Percentiles rank a stretch among this genome's conserved stretches.
phyloP scores from a whole-genome alignment of 2,888 invertebrate species.

The Amphipyra berbera region DNA sequence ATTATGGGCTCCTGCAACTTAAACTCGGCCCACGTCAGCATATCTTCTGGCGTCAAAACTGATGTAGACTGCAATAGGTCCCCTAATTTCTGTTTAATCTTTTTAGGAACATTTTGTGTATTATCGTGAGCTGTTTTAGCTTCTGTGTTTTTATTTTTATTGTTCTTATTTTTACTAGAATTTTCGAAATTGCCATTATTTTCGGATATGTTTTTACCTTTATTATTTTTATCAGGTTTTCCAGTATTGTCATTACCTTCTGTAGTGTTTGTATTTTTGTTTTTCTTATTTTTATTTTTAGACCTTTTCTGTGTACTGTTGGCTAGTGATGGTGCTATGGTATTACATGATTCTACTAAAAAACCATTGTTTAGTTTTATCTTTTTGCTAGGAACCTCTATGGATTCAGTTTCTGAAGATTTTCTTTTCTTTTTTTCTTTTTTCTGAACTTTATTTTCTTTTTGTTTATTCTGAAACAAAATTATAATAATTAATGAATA shows the following conservation, averaged over 20 bases:
- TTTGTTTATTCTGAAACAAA: slow-evolving; percentile 65
- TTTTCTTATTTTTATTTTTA: slow-evolving; percentile 46
- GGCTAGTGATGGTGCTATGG: slow-evolving; percentile 69
- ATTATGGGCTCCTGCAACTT: slow-evolving; percentile 93
- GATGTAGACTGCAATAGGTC: slow-evolving; percentile 64
- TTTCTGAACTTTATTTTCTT: slow-evolving; percentile 61
- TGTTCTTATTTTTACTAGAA: slow-evolving; percentile 20
- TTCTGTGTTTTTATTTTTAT: slow-evolving; percentile 36
- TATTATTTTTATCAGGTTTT: slow-evolving; percentile 23
- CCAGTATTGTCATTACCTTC: slow-evolving; percentile 21
- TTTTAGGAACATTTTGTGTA: slow-evolving; percentile 38
- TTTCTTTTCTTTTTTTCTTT: slow-evolving; percentile 61
- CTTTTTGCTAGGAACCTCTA: slow-evolving; percentile 54
- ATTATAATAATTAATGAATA: background rate
- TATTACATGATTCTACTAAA: slow-evolving; percentile 74
- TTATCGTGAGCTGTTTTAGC: background rate
- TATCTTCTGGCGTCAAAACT: slow-evolving; percentile 80
- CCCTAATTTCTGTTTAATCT: slow-evolving; percentile 74
- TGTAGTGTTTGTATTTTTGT: slow-evolving; percentile 5
- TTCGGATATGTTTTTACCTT: slow-evolving; percentile 1
- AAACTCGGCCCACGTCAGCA: slow-evolving; percentile 91
- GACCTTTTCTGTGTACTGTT: slow-evolving; percentile 53
- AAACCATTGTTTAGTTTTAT: slow-evolving; percentile 77
- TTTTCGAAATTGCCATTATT: slow-evolving; percentile 18
- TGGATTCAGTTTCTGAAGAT: slow-evolving; percentile 46